phyloP scores from a whole-genome alignment of 37 sponge, comb jelly and placozoan species.

The Theonella swinhoei region DNA sequence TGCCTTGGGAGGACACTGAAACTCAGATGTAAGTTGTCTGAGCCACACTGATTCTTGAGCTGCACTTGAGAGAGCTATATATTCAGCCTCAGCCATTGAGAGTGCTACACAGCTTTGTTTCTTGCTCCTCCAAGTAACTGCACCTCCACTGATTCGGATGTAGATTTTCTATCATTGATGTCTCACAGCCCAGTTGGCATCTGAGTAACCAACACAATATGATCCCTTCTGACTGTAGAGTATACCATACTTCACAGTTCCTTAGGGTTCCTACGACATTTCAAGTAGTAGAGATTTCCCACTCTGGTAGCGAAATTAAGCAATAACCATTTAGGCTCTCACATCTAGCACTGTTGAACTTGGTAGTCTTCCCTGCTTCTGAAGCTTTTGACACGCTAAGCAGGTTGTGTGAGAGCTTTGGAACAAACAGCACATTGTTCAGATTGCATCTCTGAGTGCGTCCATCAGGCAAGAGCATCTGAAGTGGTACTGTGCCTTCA shows the following conservation, averaged over 20 bases:
- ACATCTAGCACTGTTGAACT: constrained; percentile 37
- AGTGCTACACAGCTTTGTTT: constrained; percentile 35
- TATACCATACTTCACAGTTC: constrained; percentile 49
- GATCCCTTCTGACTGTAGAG: too few relatives aligned
- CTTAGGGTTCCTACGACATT: constrained; percentile 13
- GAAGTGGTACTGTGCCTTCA: constrained; percentile 5
- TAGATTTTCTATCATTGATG: constrained; percentile 20
- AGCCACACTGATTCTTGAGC: constrained; percentile 59
- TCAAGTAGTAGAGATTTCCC: constrained; percentile 60
- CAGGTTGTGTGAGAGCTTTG: constrained; percentile 36
- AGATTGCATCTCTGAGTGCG: constrained; percentile 39
- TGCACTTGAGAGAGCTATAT: constrained; percentile 42
- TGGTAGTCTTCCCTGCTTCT: constrained; percentile 22
- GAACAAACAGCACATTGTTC: constrained; percentile 49
- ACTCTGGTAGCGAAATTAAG: constrained; percentile 39
- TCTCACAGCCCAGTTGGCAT: constrained; percentile 35
- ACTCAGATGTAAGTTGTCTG: constrained; percentile 29
- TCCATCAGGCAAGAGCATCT: constrained; percentile 37
- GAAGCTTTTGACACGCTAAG: constrained; percentile 56
- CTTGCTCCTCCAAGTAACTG: constrained; percentile 32
- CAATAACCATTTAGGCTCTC: constrained; percentile 29
- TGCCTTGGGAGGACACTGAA: background rate
- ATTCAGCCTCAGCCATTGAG: constrained; percentile 52
- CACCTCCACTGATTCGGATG: constrained; percentile 27
- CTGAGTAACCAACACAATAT: constrained; percentile 4